Evolutionary conservation across 1,140 invertebrate species (phyloP).

Genomic region (Drosophila albomicans): DNA sequence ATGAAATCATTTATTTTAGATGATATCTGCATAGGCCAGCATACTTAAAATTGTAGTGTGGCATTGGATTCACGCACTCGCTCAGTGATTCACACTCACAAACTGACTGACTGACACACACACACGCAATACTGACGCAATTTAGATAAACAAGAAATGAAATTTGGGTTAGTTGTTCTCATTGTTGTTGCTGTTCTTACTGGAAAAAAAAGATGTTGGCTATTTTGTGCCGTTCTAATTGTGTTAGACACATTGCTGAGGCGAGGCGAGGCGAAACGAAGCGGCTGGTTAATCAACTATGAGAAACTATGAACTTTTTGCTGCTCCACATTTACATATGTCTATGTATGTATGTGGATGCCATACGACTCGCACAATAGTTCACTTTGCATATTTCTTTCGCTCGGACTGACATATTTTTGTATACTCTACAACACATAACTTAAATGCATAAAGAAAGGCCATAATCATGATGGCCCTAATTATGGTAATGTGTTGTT

Average conservation of each 20-base stretch:
- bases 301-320: background rate
- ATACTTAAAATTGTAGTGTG: too few species aligned
- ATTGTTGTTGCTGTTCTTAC: background rate
- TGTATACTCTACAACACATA: background rate
- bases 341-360: too few species aligned
- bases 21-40: too few species aligned
- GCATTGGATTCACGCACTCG: background rate
- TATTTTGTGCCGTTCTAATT: constrained; percentile 21
- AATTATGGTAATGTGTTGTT: background rate
- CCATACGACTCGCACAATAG: background rate
- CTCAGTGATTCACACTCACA: background rate
- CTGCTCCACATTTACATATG: constrained; percentile 12
- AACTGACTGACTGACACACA: background rate
- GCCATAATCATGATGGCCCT: background rate
- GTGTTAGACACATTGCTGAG: background rate
- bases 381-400: background rate
- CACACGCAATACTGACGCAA: constrained; percentile 18
- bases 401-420: background rate
- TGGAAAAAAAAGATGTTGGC: constrained; percentile 20
- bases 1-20: too few species aligned
- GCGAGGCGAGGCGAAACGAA: too few species aligned
- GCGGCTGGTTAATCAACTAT: constrained; percentile 13
- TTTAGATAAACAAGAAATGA: constrained; percentile 22
- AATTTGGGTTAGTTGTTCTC: constrained; percentile 22
- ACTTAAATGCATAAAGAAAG: background rate